Percentiles rank a stretch among this genome's conserved stretches.
phyloP scores from a whole-genome alignment of 2,797 vertebrate species.

The Prionace glauca region DNA sequence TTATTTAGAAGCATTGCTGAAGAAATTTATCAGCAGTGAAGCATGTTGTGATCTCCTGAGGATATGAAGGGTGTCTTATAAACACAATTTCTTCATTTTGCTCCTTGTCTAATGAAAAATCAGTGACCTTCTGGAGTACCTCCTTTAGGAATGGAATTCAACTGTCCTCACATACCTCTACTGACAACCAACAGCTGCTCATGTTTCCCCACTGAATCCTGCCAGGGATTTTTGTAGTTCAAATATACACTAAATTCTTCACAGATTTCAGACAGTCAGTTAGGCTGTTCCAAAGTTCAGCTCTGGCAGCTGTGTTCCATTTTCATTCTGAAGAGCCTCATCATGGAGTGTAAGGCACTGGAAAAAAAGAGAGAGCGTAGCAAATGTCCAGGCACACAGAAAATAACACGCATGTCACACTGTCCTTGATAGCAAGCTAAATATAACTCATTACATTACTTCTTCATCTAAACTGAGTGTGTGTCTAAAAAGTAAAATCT shows the following conservation, averaged over 20 bases:
- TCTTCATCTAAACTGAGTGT: not conserved
- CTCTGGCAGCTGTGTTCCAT: not conserved
- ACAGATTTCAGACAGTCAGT: not conserved
- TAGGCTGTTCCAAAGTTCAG: not conserved
- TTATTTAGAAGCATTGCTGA: not conserved
- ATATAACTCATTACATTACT: not conserved
- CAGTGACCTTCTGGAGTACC: not conserved
- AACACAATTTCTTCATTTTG: not conserved
- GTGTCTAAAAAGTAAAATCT: not conserved
- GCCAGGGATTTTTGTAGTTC: not conserved
- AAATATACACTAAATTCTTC: not conserved
- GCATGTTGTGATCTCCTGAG: not conserved
- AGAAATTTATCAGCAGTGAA: not conserved
- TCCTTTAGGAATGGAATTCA: not conserved
- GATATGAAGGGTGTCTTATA: not conserved
- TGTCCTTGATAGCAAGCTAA: not conserved
- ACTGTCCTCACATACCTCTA: not conserved
- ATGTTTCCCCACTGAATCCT: not conserved
- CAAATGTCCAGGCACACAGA: not conserved
- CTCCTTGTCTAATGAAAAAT: not conserved
- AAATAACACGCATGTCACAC: not conserved
- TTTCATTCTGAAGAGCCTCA: not conserved
- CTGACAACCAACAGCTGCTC: constrained; percentile 17
- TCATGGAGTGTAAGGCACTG: not conserved
- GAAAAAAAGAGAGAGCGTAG: not conserved